These are phyloP conservation scores for Micromesistius poutassou DNA, from an alignment of 2,797 vertebrate genomes.

Conservation along the genomic window DNA sequence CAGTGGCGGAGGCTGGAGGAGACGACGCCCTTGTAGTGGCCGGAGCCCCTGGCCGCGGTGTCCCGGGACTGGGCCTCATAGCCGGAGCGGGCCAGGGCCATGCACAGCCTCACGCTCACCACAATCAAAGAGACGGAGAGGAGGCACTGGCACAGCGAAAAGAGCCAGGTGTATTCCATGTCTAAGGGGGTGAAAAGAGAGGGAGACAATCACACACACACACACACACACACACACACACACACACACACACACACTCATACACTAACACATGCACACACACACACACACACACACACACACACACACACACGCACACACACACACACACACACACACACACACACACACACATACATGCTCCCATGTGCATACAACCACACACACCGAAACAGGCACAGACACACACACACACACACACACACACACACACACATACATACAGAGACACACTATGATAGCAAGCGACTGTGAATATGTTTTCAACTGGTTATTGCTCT, in stretches of 20 bases:
- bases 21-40: constrained; percentile 41
- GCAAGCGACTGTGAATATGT: constrained; percentile 3
- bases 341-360: no score
- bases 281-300: neutral
- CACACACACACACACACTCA: neutral
- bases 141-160: constrained; percentile 62
- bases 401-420: neutral
- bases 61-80: neutral
- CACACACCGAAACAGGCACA: neutral
- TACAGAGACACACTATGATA: neutral
- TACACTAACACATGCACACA: neutral
- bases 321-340: no score
- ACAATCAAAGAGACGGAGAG: constrained; percentile 57
- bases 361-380: neutral
- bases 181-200: constrained; percentile 31
- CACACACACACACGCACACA: no score
- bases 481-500: constrained; percentile 19
- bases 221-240: neutral
- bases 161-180: constrained; percentile 68
- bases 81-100: constrained; percentile 36
- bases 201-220: neutral
- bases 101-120: constrained; percentile 66
- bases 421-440: neutral
- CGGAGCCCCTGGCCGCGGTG: neutral
- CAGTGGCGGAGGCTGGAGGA: constrained; percentile 70